Conservation (phyloP, 2,113 vertebrate genomes). For the Mionectes macconnelli region DNA sequence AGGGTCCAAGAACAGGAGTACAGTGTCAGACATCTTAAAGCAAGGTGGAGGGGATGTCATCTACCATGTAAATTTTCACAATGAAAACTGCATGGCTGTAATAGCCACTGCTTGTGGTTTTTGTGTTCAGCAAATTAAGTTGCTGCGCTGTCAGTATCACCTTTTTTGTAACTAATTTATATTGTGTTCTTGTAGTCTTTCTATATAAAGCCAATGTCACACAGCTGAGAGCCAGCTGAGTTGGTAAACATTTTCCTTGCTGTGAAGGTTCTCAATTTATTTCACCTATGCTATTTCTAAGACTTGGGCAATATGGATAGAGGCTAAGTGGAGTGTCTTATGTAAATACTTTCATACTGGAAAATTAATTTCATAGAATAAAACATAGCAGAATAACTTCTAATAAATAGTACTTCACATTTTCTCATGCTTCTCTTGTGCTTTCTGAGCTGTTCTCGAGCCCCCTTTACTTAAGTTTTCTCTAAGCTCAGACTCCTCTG, state of each 20-base stretch:
- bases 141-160: slow-evolving; percentile 64
- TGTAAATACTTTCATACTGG: slow-evolving; percentile 71
- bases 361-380: slow-evolving; percentile 60
- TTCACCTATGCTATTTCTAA: slow-evolving; percentile 53
- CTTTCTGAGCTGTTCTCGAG: neutral
- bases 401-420: slow-evolving; percentile 52
- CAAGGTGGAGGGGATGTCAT: neutral
- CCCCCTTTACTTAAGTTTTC: neutral
- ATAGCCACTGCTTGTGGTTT: slow-evolving; percentile 59
- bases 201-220: slow-evolving; percentile 42
- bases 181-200: slow-evolving; percentile 70
- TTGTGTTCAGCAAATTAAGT: slow-evolving; percentile 64
- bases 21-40: slow-evolving; percentile 89
- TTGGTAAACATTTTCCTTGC: slow-evolving; percentile 43
- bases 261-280: slow-evolving; percentile 40
- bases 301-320: slow-evolving; percentile 27
- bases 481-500: neutral
- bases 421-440: neutral
- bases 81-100: slow-evolving; percentile 68
- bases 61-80: slow-evolving; percentile 61
- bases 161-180: slow-evolving; percentile 68
- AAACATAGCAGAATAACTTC: slow-evolving; percentile 46
- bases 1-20: slow-evolving; percentile 80
- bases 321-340: slow-evolving; percentile 51
- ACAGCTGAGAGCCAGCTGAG: slow-evolving; percentile 8